A percentile compares a stretch with the other conserved stretches of the same genome.
These are phyloP conservation scores for Callyntrura sp. DNA, from an alignment of 2,888 invertebrate genomes.

Conservation along the genomic window DNA sequence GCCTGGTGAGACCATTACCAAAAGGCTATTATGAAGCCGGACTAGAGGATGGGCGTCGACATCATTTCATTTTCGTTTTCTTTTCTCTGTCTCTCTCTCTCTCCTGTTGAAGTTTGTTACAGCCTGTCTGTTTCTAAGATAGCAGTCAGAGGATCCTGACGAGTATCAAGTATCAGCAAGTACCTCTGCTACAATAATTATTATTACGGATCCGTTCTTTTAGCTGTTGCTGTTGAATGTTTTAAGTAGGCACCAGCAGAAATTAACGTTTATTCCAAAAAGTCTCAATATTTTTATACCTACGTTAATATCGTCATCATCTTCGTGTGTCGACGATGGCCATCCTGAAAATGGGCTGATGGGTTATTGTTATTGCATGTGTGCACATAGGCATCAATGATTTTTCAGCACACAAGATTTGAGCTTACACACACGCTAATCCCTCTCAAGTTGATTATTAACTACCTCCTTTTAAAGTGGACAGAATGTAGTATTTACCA, in stretches of 20 bases:
- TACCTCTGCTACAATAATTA: not conserved
- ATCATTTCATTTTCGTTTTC: slow-evolving; percentile 8
- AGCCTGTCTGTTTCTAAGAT: not conserved
- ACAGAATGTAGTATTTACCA: not conserved
- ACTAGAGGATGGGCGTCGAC: slow-evolving; percentile 58
- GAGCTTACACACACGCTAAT: not conserved
- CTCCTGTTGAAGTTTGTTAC: not conserved
- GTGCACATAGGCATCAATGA: not conserved
- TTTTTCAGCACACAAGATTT: not conserved
- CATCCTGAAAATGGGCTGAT: not conserved
- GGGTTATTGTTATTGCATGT: not conserved
- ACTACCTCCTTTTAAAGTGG: not conserved
- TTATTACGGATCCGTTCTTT: not conserved
- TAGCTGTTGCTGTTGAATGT: not conserved
- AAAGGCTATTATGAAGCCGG: not conserved
- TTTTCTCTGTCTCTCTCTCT: not conserved
- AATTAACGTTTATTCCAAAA: slow-evolving; percentile 17
- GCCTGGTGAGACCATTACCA: slow-evolving; percentile 58
- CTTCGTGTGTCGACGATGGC: not conserved
- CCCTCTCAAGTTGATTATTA: not conserved
- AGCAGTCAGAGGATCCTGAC: not conserved
- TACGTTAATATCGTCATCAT: no score
- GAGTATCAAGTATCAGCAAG: not conserved
- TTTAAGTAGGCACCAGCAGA: not conserved
- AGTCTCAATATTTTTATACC: no score